Evolutionary conservation across 2,888 invertebrate species (phyloP).

Genomic region (Trissonchulus latispiculum): DNA sequence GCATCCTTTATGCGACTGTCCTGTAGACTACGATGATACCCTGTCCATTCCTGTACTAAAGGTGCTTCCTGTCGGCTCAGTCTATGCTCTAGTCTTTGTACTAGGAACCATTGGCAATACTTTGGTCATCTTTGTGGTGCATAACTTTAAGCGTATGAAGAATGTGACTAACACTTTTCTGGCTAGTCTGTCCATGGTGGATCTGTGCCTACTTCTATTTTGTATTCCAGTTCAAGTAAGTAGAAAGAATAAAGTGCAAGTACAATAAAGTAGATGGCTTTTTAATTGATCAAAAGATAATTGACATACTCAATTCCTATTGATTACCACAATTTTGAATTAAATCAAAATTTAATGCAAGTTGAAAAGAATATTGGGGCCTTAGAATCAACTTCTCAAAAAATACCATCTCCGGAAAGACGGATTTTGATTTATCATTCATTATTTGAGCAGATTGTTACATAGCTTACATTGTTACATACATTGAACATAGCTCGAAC

Average conservation of each 20-base stretch:
- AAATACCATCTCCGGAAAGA: too few relatives aligned
- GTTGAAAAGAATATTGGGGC: too few relatives aligned
- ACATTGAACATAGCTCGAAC: too few relatives aligned
- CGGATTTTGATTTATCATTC: too few relatives aligned
- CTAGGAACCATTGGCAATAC: conserved; percentile 43
- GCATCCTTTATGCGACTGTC: neutral
- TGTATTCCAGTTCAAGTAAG: conserved; percentile 59
- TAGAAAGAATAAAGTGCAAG: neutral
- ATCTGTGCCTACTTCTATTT: conserved; percentile 58
- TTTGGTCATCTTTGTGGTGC: conserved; percentile 44
- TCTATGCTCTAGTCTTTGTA: conserved; percentile 42
- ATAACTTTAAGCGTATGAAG: conserved; percentile 46
- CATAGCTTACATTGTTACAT: too few relatives aligned
- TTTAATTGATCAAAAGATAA: too few relatives aligned
- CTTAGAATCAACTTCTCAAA: too few relatives aligned
- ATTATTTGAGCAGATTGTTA: too few relatives aligned
- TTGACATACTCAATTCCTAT: too few relatives aligned
- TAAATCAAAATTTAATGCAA: too few relatives aligned
- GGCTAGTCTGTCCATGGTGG: conserved; percentile 59
- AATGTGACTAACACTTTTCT: conserved; percentile 60
- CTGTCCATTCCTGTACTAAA: neutral
- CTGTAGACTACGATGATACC: neutral
- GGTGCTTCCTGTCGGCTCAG: conserved; percentile 26
- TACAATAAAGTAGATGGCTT: too few relatives aligned
- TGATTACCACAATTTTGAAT: too few relatives aligned